Evolutionary conservation across 2,888 invertebrate genomes (phyloP).

Genomic region (Harpalus rubripes): DNA sequence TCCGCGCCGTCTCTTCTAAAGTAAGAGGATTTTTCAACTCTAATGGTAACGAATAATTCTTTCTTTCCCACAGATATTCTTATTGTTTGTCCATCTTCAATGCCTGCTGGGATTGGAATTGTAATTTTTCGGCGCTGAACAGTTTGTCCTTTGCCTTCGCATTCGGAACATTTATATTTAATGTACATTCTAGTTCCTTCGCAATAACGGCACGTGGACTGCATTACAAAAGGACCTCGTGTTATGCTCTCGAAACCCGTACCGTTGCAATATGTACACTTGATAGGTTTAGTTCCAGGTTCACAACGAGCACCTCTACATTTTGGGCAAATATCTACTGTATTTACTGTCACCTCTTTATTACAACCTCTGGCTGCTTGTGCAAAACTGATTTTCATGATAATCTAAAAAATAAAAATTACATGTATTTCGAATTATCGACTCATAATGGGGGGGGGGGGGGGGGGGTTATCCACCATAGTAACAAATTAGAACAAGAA

Average conservation of each 20-base stretch:
- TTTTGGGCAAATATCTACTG: constrained; percentile 94
- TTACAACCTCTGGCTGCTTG: constrained; percentile 98
- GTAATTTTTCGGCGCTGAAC: constrained; percentile 93
- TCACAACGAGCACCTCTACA: constrained; percentile 93
- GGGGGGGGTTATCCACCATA: no score
- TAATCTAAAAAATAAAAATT: constrained; percentile 79
- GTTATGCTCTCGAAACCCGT: constrained; percentile 95
- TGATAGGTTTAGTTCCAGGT: constrained; percentile 92
- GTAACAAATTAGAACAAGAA: no score
- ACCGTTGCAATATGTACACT: constrained; percentile 96
- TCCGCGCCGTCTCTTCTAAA: constrained; percentile 97
- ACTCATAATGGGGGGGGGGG: no score
- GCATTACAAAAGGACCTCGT: constrained; percentile 96
- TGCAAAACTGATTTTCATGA: constrained; percentile 93
- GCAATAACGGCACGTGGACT: constrained; percentile 95
- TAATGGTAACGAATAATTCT: constrained; percentile 96
- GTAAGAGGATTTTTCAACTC: constrained; percentile 92
- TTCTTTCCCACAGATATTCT: constrained; percentile 94
- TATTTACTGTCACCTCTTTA: constrained; percentile 94
- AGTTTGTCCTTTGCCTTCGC: constrained; percentile 91
- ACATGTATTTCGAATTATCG: neutral
- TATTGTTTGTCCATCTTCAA: constrained; percentile 98
- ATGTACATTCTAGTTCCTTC: constrained; percentile 92
- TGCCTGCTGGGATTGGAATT: constrained; percentile 96
- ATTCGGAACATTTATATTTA: constrained; percentile 93